phyloP scores from a whole-genome alignment of 2,113 vertebrate genomes.

The Anhinga anhinga region DNA sequence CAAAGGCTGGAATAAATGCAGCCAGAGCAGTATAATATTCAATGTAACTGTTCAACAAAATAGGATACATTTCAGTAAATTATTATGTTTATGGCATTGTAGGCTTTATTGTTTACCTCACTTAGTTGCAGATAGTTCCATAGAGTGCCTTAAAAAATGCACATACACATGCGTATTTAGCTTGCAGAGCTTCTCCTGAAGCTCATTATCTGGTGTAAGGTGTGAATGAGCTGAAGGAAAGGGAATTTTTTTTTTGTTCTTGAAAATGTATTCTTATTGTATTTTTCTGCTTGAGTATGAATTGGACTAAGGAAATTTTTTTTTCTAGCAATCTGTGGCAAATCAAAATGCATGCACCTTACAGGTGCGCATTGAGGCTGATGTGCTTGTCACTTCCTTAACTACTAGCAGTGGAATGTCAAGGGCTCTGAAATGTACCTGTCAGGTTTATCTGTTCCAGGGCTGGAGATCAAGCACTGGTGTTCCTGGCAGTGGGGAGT shows the following conservation, averaged over 20 bases:
- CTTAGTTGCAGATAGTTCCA: not conserved
- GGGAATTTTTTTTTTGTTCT: not conserved
- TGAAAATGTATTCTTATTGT: not conserved
- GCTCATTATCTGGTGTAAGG: not conserved
- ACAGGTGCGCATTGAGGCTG: not conserved
- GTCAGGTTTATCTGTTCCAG: not conserved
- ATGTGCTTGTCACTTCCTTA: not conserved
- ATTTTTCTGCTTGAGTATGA: not conserved
- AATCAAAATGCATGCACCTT: not conserved
- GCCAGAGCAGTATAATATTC: not conserved
- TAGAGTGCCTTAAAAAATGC: not conserved
- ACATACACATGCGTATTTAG: not conserved
- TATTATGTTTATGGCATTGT: not conserved
- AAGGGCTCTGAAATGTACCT: not conserved
- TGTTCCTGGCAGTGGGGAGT: not conserved
- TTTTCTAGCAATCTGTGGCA: not conserved
- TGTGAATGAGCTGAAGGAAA: not conserved
- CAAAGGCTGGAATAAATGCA: not conserved
- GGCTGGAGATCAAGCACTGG: not conserved
- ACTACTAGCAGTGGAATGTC: not conserved
- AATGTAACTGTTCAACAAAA: not conserved
- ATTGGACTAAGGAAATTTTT: not conserved
- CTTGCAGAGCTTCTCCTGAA: not conserved
- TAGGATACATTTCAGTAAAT: not conserved
- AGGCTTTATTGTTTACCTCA: not conserved